phyloP scores from a whole-genome alignment of 1,140 invertebrate species.

The Bombus superbus region DNA sequence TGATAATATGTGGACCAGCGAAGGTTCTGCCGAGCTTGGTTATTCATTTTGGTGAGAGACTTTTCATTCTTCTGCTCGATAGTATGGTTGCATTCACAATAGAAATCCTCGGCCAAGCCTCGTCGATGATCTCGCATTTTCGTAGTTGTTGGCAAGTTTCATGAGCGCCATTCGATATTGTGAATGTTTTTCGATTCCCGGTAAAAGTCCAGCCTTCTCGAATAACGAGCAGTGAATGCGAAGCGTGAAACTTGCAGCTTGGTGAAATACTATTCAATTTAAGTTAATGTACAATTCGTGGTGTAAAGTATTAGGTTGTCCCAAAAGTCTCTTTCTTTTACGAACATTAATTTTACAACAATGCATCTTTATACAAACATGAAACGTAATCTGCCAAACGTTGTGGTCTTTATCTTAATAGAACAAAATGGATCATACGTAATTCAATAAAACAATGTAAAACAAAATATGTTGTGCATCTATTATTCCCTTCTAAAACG shows the following conservation, averaged over 20 bases:
- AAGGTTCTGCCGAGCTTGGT: constrained; percentile 87
- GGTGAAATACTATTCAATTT: neutral
- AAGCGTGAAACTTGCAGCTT: neutral
- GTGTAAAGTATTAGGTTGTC: no score
- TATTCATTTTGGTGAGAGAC: constrained; percentile 89
- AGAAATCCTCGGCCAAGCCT: neutral
- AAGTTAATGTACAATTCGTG: neutral
- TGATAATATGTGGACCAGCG: constrained; percentile 88
- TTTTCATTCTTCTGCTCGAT: constrained; percentile 62
- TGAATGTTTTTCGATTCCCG: neutral
- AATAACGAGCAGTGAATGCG: neutral
- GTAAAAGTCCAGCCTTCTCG: neutral
- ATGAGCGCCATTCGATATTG: constrained; percentile 13
- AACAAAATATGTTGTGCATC: no score
- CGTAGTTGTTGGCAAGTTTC: constrained; percentile 12
- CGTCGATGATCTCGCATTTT: constrained; percentile 5
- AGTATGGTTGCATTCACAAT: neutral
- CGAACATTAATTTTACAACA: no score
- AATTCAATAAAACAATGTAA: no score
- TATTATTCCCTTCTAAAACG: no score
- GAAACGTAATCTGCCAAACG: no score
- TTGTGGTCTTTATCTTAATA: no score
- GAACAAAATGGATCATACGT: no score
- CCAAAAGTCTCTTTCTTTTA: no score
- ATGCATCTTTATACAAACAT: no score